A percentile compares a stretch with the other conserved stretches of the same genome.
Conservation (phyloP, 2,888 invertebrate genomes). For the Dasysyrphus albostriatus region DNA sequence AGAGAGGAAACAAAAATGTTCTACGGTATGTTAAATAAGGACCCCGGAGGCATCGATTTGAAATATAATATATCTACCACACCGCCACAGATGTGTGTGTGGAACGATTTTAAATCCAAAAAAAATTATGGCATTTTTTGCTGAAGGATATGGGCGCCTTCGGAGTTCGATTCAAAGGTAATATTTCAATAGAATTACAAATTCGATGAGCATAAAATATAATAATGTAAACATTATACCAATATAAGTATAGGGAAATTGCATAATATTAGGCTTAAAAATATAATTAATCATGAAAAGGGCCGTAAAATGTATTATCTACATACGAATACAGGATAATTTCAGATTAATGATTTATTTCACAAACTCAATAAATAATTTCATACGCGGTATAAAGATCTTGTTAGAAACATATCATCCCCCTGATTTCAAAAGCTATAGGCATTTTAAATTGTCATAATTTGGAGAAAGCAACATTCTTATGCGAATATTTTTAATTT, state of each 20-base stretch:
- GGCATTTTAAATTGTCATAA: too few species aligned
- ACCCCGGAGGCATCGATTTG: slow-evolving; percentile 4
- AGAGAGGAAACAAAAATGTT: slow-evolving; percentile 26
- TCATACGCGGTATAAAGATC: background rate
- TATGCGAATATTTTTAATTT: too few species aligned
- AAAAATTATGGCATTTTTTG: slow-evolving; percentile 36
- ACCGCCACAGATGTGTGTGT: slow-evolving; percentile 14
- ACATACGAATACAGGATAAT: background rate
- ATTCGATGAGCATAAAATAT: slow-evolving; percentile 30
- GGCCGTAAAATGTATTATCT: background rate
- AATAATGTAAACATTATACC: slow-evolving; percentile 15
- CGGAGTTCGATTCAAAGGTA: slow-evolving; percentile 37
- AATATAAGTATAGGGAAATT: slow-evolving; percentile 6
- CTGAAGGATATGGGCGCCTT: slow-evolving; percentile 40
- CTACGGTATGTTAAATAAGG: slow-evolving; percentile 35
- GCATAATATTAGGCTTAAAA: slow-evolving; percentile 16
- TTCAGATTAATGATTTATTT: background rate
- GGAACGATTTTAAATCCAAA: slow-evolving; percentile 9
- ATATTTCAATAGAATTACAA: slow-evolving; percentile 55
- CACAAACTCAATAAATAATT: background rate
- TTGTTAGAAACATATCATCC: background rate
- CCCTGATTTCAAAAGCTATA: too few species aligned
- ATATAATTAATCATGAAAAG: slow-evolving; percentile 17
- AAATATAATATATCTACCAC: background rate
- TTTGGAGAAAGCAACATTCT: too few species aligned